These are phyloP conservation scores for Anthrax anthrax DNA, from an alignment of 2,888 invertebrate genomes.

Conservation along the genomic window DNA sequence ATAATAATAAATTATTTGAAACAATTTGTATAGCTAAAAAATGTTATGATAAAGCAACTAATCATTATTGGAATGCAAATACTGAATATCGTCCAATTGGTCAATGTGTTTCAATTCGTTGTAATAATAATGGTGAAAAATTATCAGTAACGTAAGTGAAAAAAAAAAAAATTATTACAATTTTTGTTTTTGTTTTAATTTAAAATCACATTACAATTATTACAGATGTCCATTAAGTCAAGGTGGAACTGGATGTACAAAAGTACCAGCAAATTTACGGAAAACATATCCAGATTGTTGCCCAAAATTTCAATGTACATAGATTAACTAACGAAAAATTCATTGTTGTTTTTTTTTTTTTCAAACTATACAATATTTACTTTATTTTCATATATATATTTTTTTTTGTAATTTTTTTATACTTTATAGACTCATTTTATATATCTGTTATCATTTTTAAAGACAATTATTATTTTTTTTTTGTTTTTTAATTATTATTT, in stretches of 20 bases:
- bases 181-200: neutral
- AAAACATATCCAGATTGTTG: constrained; percentile 21
- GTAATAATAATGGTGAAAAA: constrained; percentile 7
- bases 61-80: constrained; percentile 9
- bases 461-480: too few species aligned
- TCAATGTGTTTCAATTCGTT: constrained; percentile 14
- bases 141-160: constrained; percentile 13
- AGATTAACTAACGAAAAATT: too few species aligned
- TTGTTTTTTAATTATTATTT: too few species aligned
- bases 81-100: constrained; percentile 14
- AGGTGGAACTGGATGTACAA: constrained; percentile 12
- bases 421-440: too few species aligned
- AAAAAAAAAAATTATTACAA: too few species aligned
- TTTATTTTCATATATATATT: too few species aligned
- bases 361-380: too few species aligned
- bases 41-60: constrained; percentile 9
- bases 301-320: constrained; percentile 12
- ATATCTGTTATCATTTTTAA: too few species aligned
- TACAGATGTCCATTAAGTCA: constrained; percentile 4
- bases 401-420: too few species aligned
- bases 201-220: too few species aligned
- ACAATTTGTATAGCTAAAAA: neutral
- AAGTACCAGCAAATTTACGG: constrained; percentile 12
- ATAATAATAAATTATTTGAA: too few species aligned
- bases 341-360: too few species aligned